Evolutionary conservation across 2,113 vertebrate genomes (phyloP).

Genomic region (Phoenicopterus ruber): DNA sequence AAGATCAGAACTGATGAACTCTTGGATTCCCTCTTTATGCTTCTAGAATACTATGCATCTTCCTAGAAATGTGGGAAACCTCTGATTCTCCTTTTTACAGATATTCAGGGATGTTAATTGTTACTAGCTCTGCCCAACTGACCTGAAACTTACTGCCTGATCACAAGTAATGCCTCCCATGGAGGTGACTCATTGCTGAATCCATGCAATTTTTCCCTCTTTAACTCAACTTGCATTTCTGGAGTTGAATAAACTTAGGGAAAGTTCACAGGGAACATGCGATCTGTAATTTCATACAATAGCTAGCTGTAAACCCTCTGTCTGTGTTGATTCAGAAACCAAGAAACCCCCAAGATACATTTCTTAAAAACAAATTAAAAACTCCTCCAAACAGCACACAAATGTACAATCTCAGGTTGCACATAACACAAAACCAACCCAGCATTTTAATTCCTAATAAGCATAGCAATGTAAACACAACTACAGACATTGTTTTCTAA

Average conservation of each 20-base stretch:
- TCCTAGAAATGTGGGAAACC: background rate
- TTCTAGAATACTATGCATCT: background rate
- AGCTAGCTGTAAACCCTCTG: conserved; percentile 30
- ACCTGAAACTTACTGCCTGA: background rate
- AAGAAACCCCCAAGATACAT: conserved; percentile 37
- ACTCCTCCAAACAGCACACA: background rate
- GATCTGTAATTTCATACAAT: conserved; percentile 52
- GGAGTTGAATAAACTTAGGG: background rate
- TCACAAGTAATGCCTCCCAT: background rate
- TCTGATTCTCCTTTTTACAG: background rate
- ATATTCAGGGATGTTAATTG: background rate
- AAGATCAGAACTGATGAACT: background rate
- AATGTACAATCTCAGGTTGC: conserved; percentile 44
- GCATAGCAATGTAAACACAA: conserved; percentile 39
- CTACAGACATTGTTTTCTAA: conserved; percentile 51
- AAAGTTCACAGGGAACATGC: conserved; percentile 17
- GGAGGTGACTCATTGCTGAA: background rate
- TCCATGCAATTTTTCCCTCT: background rate
- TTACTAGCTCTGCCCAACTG: background rate
- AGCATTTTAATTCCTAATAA: conserved; percentile 43
- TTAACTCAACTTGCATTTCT: background rate
- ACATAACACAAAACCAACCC: conserved; percentile 16
- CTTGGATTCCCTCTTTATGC: background rate
- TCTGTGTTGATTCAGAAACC: conserved; percentile 54
- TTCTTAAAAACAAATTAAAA: conserved; percentile 47